Conservation (phyloP, 1,140 invertebrate species). For the Lucilia sericata region DNA sequence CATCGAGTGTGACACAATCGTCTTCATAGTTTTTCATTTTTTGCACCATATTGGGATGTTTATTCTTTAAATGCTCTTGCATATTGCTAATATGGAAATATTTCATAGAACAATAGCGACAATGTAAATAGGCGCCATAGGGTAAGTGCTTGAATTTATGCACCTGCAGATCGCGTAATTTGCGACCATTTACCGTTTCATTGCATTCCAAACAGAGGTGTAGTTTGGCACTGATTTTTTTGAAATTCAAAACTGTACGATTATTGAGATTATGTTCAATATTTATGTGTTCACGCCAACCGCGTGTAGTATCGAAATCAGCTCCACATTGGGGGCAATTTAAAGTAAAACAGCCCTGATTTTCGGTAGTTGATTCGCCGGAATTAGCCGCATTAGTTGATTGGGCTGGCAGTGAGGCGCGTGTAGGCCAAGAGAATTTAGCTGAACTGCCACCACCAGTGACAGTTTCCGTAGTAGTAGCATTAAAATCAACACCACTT, state of each 20-base stretch:
- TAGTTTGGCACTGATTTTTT: slow-evolving; percentile 52
- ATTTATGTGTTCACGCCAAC: slow-evolving; percentile 61
- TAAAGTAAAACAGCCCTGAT: slow-evolving; percentile 51
- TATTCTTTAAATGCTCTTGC: slow-evolving; percentile 45
- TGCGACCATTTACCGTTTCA: slow-evolving; percentile 56
- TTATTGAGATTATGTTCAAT: slow-evolving; percentile 54
- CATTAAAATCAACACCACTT: background rate
- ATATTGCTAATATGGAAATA: slow-evolving; percentile 48
- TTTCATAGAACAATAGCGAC: slow-evolving; percentile 46
- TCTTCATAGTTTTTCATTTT: slow-evolving; percentile 35
- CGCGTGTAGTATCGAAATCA: slow-evolving; percentile 50
- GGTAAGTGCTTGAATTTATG: slow-evolving; percentile 61
- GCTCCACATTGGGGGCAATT: slow-evolving; percentile 61
- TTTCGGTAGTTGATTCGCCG: slow-evolving; percentile 42
- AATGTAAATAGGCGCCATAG: slow-evolving; percentile 58
- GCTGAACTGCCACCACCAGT: background rate
- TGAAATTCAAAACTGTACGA: slow-evolving; percentile 54
- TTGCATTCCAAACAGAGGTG: slow-evolving; percentile 59
- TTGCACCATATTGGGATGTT: slow-evolving; percentile 46
- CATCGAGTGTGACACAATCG: slow-evolving; percentile 30
- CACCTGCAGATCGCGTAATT: slow-evolving; percentile 54
- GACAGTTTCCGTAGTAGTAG: background rate
- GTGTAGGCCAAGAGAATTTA: background rate
- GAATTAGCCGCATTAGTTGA: background rate
- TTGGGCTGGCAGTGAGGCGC: background rate